Conservation (phyloP, 2,888 invertebrate species). For the Agonopterix subpropinquella region DNA sequence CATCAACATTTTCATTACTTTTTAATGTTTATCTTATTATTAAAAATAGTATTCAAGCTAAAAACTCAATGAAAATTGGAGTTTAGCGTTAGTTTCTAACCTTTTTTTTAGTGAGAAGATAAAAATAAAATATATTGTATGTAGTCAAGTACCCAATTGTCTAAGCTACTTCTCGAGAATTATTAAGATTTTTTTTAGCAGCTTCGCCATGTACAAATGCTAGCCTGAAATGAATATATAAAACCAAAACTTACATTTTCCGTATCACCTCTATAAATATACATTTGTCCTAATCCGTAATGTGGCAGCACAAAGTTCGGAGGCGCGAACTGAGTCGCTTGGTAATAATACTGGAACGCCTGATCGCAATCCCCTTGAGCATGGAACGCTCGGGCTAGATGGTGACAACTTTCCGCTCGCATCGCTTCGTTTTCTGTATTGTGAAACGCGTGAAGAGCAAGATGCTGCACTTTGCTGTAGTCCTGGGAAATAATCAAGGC, state of each 20-base stretch:
- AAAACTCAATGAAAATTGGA: too few species aligned
- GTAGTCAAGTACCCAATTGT: too few species aligned
- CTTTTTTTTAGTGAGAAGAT: too few species aligned
- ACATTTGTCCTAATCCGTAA: slow-evolving; percentile 99
- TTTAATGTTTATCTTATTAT: too few species aligned
- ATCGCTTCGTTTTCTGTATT: slow-evolving; percentile 99
- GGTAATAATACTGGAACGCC: slow-evolving; percentile 99
- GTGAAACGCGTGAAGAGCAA: slow-evolving; percentile 98
- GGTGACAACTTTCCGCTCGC: slow-evolving; percentile 99
- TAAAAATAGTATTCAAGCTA: too few species aligned
- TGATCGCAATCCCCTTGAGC: slow-evolving; percentile 97
- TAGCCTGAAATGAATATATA: too few species aligned
- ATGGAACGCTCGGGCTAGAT: slow-evolving; percentile 96
- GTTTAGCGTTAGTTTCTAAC: too few species aligned
- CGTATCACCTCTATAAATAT: slow-evolving; percentile 96
- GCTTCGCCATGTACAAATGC: too few species aligned
- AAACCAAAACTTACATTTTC: slow-evolving; percentile 83
- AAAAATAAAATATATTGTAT: too few species aligned
- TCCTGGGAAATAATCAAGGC: slow-evolving; percentile 72
- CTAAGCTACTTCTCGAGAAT: too few species aligned
- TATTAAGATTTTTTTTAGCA: too few species aligned
- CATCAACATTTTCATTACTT: too few species aligned
- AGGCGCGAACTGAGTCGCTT: slow-evolving; percentile 98
- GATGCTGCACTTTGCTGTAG: slow-evolving; percentile 95
- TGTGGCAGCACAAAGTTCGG: slow-evolving; percentile 96